These are phyloP conservation scores for Cynodonichthys magdalenae DNA, from an alignment of 2,797 vertebrate species.

Conservation along the genomic window DNA sequence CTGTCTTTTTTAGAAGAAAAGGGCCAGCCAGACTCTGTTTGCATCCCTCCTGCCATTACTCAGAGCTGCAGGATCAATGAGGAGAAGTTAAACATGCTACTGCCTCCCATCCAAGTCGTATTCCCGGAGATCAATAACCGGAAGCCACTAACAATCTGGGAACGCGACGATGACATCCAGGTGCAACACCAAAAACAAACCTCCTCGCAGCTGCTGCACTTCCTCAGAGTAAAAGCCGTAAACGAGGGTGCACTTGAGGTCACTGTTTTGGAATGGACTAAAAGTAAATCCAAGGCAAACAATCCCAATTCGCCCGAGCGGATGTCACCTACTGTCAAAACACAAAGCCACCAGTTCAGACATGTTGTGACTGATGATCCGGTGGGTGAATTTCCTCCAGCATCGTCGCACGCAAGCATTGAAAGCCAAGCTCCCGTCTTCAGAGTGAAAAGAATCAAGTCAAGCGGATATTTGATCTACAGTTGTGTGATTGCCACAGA, in stretches of 20 bases:
- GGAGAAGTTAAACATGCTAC: slow-evolving; percentile 33
- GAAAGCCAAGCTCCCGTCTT: slow-evolving; percentile 60
- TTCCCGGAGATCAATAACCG: slow-evolving; percentile 29
- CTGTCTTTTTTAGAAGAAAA: slow-evolving; percentile 27
- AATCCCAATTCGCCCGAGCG: slow-evolving; percentile 4
- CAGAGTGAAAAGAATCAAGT: slow-evolving; percentile 57
- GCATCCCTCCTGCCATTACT: slow-evolving; percentile 23
- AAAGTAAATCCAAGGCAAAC: neutral
- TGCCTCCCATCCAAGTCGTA: slow-evolving; percentile 32
- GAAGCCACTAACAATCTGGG: slow-evolving; percentile 35
- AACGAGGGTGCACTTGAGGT: slow-evolving; percentile 34
- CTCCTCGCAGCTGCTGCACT: slow-evolving; percentile 73
- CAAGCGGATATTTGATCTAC: slow-evolving; percentile 59
- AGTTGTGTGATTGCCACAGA: slow-evolving; percentile 74
- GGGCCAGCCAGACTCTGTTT: slow-evolving; percentile 18
- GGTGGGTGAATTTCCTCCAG: neutral
- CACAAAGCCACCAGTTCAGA: slow-evolving; percentile 26
- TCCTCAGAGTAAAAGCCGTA: slow-evolving; percentile 63
- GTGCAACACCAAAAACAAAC: slow-evolving; percentile 79
- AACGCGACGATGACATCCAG: slow-evolving; percentile 36
- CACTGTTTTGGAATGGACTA: slow-evolving; percentile 26
- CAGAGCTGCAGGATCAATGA: slow-evolving; percentile 13
- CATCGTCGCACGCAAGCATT: slow-evolving; percentile 13
- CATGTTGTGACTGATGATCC: slow-evolving; percentile 10
- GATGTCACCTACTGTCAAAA: slow-evolving; percentile 18